These are phyloP conservation scores for Orchesella cincta DNA, from an alignment of 1,140 invertebrate genomes.

Conservation along the genomic window DNA sequence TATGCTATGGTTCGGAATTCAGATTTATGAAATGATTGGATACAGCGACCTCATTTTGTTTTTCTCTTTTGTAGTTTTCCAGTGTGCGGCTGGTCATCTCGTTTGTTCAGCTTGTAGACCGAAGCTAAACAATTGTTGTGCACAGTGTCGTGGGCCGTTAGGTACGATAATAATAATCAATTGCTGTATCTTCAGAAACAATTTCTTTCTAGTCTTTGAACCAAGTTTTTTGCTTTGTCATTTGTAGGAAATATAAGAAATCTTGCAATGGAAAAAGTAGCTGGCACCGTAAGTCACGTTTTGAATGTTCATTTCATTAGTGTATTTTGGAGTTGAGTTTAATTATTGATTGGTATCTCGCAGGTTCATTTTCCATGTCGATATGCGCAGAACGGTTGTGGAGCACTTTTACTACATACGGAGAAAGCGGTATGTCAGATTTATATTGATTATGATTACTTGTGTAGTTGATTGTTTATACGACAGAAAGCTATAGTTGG, in stretches of 20 bases:
- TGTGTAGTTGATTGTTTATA: too few relatives aligned
- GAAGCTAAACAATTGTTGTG: conserved; percentile 91
- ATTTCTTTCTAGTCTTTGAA: too few relatives aligned
- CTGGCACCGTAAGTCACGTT: conserved; percentile 73
- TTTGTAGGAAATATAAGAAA: conserved; percentile 90
- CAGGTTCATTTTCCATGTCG: conserved; percentile 90
- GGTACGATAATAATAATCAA: conserved; percentile 54
- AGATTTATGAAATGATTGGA: not conserved
- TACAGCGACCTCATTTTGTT: not conserved
- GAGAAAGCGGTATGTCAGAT: conserved; percentile 71
- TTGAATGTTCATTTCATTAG: not conserved
- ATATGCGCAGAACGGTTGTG: conserved; percentile 94
- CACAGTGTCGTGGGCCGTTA: conserved; percentile 93
- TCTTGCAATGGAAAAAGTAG: conserved; percentile 98
- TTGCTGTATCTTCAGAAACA: not conserved
- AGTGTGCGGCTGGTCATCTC: conserved; percentile 84
- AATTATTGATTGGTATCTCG: too few relatives aligned
- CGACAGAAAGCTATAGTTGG: too few relatives aligned
- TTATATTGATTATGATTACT: not conserved
- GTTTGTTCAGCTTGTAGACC: conserved; percentile 94
- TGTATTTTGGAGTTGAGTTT: not conserved
- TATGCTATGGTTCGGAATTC: not conserved
- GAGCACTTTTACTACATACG: conserved; percentile 84
- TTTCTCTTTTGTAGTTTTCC: conserved; percentile 64
- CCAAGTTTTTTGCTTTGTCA: conserved; percentile 2